Evolutionary conservation across 2,888 invertebrate species (phyloP), one percentile per base, ranked within the genome.

Genomic region (Perizoma flavofasciatum): DNA sequence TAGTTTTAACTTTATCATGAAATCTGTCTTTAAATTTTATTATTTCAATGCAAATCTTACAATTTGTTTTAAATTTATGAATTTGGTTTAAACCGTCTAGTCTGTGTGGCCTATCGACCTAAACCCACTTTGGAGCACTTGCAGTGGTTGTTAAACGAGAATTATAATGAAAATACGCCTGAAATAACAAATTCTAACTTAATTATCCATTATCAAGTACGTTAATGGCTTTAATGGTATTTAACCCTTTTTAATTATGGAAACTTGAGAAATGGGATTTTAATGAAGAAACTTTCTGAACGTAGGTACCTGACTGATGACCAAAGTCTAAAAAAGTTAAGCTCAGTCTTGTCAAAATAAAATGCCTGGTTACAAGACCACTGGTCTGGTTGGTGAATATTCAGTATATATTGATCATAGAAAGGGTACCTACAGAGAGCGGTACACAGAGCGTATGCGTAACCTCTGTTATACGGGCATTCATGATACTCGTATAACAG

Each of bases 251-350:
- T 70, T 68, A 74, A 73, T 73, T 72, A 70, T 64, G 46, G 63
- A 66, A 77, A 75, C 68, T 79, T 74, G 55, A 69, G 68, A 67
- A 79, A 78, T 75, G 72, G 68, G 67, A 59, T 73, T 75, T 74
- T 74, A 78, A 78, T 79, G 72, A 67, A 69, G 57, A 71, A 77
- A 79, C 72, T 77, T 79, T 73, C 59, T 64, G 68, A 66, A 68
- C 64, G 66, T 71, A 22, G 22, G 22, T 22, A 22, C 22, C 22
- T 22, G 67, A 67, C 66, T 69, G 63, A 69, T 66, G 58, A 55
- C 64, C 58, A 55, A 48, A 47, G 39, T 55, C 10, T 59, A 11
- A 32, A 8, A 22, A 32, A n/a, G 22, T 32, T 41, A 7, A 32
- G 41, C 6, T 11, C n/a, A 40, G n/a, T 32, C 40, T 34, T n/a